Percentiles rank a stretch among this genome's conserved stretches.
phyloP scores from a whole-genome alignment of 2,113 vertebrate genomes.

The Barbus barbus region DNA sequence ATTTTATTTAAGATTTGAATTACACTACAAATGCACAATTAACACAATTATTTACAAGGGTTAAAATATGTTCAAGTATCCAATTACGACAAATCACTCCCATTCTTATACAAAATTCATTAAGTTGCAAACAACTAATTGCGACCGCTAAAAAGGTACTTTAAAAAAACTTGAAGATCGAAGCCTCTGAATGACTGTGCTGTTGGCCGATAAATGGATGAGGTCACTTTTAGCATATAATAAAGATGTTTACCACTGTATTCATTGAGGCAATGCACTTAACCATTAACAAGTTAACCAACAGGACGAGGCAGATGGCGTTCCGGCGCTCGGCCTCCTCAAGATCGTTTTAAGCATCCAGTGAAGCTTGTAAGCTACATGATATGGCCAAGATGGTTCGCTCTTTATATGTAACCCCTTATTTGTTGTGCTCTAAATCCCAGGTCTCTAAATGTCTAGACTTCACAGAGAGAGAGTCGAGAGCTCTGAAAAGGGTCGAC shows the following conservation, averaged over 20 bases:
- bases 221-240: not conserved
- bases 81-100: not conserved
- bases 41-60: not conserved
- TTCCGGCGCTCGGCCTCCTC: not conserved
- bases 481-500: constrained; percentile 18
- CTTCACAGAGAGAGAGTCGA: constrained; percentile 18
- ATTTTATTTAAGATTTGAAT: not conserved
- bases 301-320: not conserved
- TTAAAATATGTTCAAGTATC: not conserved
- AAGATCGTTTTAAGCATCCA: not conserved
- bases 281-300: constrained; percentile 3
- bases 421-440: constrained; percentile 31
- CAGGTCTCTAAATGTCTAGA: constrained; percentile 42
- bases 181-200: not conserved
- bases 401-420: constrained; percentile 27
- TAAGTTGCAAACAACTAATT: not conserved
- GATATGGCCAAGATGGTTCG: constrained; percentile 26
- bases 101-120: not conserved
- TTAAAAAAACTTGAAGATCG: not conserved
- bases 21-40: not conserved
- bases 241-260: not conserved
- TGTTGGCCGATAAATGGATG: not conserved
- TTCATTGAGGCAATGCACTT: not conserved
- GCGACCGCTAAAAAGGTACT: no score
- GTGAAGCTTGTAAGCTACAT: constrained; percentile 30